Conservation (phyloP, 37 sponge, comb jelly and placozoan genomes). For the Haliclona indistincta region DNA sequence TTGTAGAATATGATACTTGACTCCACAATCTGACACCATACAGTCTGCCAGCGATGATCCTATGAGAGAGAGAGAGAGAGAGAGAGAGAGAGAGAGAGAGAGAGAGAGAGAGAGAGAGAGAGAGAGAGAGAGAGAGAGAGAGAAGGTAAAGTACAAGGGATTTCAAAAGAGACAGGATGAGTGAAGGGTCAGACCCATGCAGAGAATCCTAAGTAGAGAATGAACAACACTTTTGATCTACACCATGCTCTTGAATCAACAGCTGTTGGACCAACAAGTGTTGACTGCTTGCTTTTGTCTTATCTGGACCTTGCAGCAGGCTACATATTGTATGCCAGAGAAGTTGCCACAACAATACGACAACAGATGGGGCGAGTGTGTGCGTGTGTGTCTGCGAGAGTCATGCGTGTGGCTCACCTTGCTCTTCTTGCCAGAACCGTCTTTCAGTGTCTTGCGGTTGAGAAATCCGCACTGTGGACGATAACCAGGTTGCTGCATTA, state of each 20-base stretch:
- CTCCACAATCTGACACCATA: constrained; percentile 49
- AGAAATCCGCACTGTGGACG: constrained; percentile 49
- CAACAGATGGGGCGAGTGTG: too few relatives aligned
- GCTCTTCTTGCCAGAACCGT: constrained; percentile 25
- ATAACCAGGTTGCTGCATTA: too few relatives aligned
- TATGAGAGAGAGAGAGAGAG: constrained; percentile 3
- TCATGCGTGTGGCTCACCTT: too few relatives aligned
- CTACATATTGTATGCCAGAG: too few relatives aligned
- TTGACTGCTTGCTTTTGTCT: too few relatives aligned
- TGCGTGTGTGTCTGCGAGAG: too few relatives aligned
- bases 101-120: background rate
- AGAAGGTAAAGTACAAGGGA: background rate
- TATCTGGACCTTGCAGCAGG: too few relatives aligned
- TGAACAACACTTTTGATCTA: too few relatives aligned
- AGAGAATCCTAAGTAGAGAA: background rate
- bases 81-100: background rate
- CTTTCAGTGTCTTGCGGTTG: constrained; percentile 33
- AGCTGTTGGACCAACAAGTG: too few relatives aligned
- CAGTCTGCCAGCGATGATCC: constrained; percentile 37
- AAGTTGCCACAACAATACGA: too few relatives aligned
- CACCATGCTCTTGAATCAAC: too few relatives aligned
- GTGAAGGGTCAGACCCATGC: background rate
- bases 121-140: background rate
- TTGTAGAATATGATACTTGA: constrained; percentile 29
- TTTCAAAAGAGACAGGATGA: background rate